A percentile compares a stretch with the other conserved stretches of the same genome.
These are phyloP conservation scores for Aythya fuligula DNA, from an alignment of 2,797 vertebrate genomes.

Conservation along the genomic window DNA sequence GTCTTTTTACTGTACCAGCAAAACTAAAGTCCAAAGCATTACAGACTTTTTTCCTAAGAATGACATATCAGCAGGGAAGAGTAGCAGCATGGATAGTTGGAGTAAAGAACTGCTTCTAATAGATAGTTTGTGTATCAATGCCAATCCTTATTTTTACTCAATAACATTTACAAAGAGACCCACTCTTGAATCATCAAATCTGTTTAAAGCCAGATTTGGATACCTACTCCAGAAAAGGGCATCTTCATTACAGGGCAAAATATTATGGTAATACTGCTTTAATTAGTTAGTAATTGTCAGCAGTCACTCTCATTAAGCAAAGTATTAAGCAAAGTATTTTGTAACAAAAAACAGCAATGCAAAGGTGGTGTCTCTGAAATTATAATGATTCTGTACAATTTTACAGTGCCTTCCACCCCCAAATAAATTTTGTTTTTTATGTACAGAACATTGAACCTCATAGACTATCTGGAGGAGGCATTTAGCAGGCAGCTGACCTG, in stretches of 20 bases:
- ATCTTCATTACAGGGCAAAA: not conserved
- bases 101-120: not conserved
- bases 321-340: not conserved
- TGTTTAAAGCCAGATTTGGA: not conserved
- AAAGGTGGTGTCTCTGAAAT: not conserved
- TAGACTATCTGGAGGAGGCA: slow-evolving; percentile 13
- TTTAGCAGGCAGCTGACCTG: slow-evolving; percentile 23
- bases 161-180: not conserved
- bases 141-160: not conserved
- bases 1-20: not conserved
- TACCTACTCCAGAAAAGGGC: not conserved
- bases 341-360: not conserved
- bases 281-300: not conserved
- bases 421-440: not conserved
- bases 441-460: not conserved
- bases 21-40: not conserved
- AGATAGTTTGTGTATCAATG: not conserved
- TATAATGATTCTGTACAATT: not conserved
- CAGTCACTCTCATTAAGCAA: not conserved
- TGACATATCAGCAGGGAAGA: not conserved
- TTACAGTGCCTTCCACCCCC: not conserved
- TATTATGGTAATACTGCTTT: not conserved
- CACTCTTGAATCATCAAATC: not conserved
- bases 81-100: not conserved
- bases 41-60: not conserved